Evolutionary conservation across 2,797 vertebrate genomes (phyloP).

Genomic region (Etheostoma nigrum): DNA sequence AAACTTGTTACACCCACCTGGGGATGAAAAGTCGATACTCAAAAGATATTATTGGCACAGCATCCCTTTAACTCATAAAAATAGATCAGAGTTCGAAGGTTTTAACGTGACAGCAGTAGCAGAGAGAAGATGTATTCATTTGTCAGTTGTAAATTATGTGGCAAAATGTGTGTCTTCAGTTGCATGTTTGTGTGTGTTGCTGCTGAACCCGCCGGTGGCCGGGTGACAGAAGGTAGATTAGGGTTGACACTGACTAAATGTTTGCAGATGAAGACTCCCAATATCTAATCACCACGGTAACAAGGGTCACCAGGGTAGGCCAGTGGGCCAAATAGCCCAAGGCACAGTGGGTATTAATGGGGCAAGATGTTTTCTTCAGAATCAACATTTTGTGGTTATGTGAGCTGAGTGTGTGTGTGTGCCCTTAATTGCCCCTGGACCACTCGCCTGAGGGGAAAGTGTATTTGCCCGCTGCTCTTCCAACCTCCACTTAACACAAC

Average conservation of each 20-base stretch:
- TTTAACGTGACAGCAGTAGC: not conserved
- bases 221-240: constrained; percentile 73
- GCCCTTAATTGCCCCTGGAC: constrained; percentile 81
- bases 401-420: constrained; percentile 38
- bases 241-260: constrained; percentile 86
- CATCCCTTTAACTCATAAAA: not conserved
- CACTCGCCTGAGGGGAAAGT: constrained; percentile 82
- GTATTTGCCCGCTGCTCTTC: constrained; percentile 65
- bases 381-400: constrained; percentile 60
- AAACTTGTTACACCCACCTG: constrained; percentile 2
- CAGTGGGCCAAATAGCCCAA: constrained; percentile 70
- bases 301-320: constrained; percentile 80
- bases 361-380: constrained; percentile 84
- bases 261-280: constrained; percentile 87
- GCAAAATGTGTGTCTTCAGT: constrained; percentile 7
- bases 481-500: constrained; percentile 80
- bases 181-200: constrained; percentile 37
- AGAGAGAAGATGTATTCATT: not conserved
- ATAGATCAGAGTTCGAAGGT: not conserved
- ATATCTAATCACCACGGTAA: constrained; percentile 85
- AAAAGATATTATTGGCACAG: not conserved
- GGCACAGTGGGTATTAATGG: constrained; percentile 70
- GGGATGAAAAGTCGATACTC: not conserved
- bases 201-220: constrained; percentile 40
- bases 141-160: constrained; percentile 9